These are phyloP conservation scores for Encarsia formosa DNA, from an alignment of 2,888 invertebrate species.

Conservation along the genomic window DNA sequence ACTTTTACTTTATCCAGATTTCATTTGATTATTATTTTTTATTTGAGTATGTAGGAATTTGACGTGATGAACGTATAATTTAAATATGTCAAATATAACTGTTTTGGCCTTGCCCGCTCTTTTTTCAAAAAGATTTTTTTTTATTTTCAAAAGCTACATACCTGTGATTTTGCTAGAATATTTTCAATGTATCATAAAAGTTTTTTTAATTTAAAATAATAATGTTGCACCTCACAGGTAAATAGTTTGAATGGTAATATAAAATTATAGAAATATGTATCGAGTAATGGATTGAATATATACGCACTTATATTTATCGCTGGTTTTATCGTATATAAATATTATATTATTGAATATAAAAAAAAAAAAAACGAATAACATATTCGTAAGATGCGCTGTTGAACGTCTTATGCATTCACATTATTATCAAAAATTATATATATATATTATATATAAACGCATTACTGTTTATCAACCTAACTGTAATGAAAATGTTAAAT, in stretches of 20 bases:
- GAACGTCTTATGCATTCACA: slow-evolving; percentile 20
- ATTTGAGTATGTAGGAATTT: slow-evolving; percentile 4
- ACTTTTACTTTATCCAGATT: too few relatives aligned
- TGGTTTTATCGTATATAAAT: slow-evolving; percentile 8
- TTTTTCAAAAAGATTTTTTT: slow-evolving; percentile 4
- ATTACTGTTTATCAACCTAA: slow-evolving; percentile 22
- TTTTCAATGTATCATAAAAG: background rate
- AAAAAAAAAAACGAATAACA: slow-evolving; percentile 17
- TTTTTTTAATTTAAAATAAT: too few relatives aligned
- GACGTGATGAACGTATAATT: slow-evolving; percentile 13
- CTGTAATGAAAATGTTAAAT: slow-evolving; percentile 27
- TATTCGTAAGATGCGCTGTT: slow-evolving; percentile 28
- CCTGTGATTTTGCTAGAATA: slow-evolving; percentile 20
- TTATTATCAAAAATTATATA: background rate
- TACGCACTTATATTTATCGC: slow-evolving; percentile 14
- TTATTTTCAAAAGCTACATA: slow-evolving; percentile 13
- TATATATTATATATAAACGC: slow-evolving; percentile 16
- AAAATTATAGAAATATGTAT: slow-evolving; percentile 12
- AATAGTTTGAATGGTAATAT: slow-evolving; percentile 19
- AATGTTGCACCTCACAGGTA: slow-evolving; percentile 20
- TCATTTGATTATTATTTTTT: background rate
- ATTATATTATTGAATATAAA: slow-evolving; percentile 8
- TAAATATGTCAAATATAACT: slow-evolving; percentile 12
- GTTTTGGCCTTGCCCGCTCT: slow-evolving; percentile 18
- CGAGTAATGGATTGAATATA: slow-evolving; percentile 17